Conservation (phyloP, 2,888 invertebrate species). For the Melinopterus prodromus region DNA sequence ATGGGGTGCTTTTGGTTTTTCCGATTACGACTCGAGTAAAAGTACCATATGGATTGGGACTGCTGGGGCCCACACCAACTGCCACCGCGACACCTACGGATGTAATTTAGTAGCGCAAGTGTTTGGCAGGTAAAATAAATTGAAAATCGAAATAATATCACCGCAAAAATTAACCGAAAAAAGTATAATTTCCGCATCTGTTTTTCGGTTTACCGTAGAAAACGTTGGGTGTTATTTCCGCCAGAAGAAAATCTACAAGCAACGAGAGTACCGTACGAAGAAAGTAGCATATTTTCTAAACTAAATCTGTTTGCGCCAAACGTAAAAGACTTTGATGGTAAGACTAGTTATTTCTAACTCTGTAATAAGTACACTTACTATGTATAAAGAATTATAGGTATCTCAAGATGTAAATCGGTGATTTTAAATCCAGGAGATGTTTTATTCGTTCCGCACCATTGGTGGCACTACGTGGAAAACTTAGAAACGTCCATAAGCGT, state of each 20-base stretch:
- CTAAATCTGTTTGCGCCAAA: constrained; percentile 80
- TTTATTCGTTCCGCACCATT: constrained; percentile 86
- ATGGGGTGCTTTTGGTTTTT: constrained; percentile 79
- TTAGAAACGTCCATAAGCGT: constrained; percentile 72
- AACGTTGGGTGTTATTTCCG: constrained; percentile 92
- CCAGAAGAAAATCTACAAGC: constrained; percentile 77
- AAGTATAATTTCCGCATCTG: neutral
- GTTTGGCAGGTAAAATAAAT: constrained; percentile 74
- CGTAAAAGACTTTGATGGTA: constrained; percentile 63
- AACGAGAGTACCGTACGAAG: constrained; percentile 93
- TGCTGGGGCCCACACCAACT: constrained; percentile 88
- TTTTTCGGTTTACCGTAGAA: constrained; percentile 64
- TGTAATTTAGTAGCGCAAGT: constrained; percentile 92
- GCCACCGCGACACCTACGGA: constrained; percentile 94
- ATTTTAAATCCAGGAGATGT: constrained; percentile 85
- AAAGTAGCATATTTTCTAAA: constrained; percentile 91
- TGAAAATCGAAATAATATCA: neutral
- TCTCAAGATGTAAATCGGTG: constrained; percentile 61
- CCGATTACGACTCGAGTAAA: constrained; percentile 70
- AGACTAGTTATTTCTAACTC: constrained; percentile 32
- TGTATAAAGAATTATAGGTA: constrained; percentile 43
- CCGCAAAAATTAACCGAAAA: neutral
- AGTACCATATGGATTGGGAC: constrained; percentile 91
- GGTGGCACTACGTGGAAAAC: constrained; percentile 99
- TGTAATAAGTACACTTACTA: constrained; percentile 8